phyloP scores from a whole-genome alignment of 2,888 invertebrate species.

The Cosmopolites sordidus region DNA sequence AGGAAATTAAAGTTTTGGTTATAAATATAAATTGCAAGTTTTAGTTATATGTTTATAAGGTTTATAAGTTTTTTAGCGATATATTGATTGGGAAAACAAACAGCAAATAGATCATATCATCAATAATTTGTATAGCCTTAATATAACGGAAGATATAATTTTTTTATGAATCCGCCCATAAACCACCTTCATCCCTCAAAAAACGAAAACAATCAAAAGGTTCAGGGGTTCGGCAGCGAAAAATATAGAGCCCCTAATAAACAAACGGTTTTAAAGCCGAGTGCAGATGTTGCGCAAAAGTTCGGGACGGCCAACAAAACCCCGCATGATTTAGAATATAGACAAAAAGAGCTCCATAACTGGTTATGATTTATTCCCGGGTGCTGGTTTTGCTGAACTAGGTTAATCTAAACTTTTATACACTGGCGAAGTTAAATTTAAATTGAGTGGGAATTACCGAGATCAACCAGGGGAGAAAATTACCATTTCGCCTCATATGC shows the following conservation, averaged over 20 bases:
- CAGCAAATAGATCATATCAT: no score
- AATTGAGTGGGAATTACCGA: slow-evolving; percentile 4
- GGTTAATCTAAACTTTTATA: slow-evolving; percentile 16
- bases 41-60: no score
- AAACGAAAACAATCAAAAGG: no score
- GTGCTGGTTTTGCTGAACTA: slow-evolving; percentile 8
- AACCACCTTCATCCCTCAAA: no score
- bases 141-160: no score
- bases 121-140: no score
- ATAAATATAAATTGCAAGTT: no score
- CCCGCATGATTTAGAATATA: slow-evolving; percentile 13
- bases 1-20: no score
- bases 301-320: slow-evolving; percentile 8
- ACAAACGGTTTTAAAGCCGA: slow-evolving; percentile 8
- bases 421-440: slow-evolving; percentile 6
- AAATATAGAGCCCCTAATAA: slow-evolving; percentile 6
- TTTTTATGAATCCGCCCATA: no score
- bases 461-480: not conserved
- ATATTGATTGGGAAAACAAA: no score
- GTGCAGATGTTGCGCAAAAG: slow-evolving; percentile 14
- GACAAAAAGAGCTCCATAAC: slow-evolving; percentile 5
- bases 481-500: not conserved
- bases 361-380: slow-evolving; percentile 9
- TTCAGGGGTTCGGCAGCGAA: no score
- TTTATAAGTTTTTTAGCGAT: no score